These are phyloP conservation scores for Chaetodon trifascialis DNA, from an alignment of 2,113 vertebrate genomes.

Conservation along the genomic window DNA sequence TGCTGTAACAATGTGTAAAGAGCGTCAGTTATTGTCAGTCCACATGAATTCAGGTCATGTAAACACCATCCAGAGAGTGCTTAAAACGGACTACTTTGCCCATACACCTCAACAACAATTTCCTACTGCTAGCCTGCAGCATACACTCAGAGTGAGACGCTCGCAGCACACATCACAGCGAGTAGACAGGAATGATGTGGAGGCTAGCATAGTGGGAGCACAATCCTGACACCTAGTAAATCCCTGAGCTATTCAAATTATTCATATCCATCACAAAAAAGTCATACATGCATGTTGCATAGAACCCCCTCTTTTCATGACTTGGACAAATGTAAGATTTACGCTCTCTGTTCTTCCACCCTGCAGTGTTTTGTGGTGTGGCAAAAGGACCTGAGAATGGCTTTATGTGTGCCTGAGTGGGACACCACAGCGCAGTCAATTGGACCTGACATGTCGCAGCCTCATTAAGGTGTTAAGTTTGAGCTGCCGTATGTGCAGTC, in stretches of 20 bases:
- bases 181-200: constrained; percentile 8
- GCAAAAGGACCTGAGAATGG: not conserved
- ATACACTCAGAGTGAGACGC: not conserved
- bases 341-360: not conserved
- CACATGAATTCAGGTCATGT: constrained; percentile 27
- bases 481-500: not conserved
- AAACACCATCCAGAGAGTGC: constrained; percentile 16
- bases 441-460: not conserved
- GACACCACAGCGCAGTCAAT: constrained; percentile 10
- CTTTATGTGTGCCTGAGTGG: not conserved
- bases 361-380: not conserved
- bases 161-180: constrained; percentile 30
- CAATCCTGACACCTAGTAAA: constrained; percentile 30
- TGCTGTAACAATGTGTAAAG: not conserved
- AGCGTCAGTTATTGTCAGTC: constrained; percentile 5
- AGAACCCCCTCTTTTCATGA: constrained; percentile 6
- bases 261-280: constrained; percentile 12
- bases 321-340: constrained; percentile 21
- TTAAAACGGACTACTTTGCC: constrained; percentile 44
- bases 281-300: constrained; percentile 1
- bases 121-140: not conserved
- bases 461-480: constrained; percentile 9
- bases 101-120: constrained; percentile 36
- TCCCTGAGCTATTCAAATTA: constrained; percentile 25
- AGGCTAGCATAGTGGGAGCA: not conserved